A percentile compares a stretch with the other conserved stretches of the same genome.
phyloP scores from a whole-genome alignment of 2,113 vertebrate species.

The Pseudonaja textilis region DNA sequence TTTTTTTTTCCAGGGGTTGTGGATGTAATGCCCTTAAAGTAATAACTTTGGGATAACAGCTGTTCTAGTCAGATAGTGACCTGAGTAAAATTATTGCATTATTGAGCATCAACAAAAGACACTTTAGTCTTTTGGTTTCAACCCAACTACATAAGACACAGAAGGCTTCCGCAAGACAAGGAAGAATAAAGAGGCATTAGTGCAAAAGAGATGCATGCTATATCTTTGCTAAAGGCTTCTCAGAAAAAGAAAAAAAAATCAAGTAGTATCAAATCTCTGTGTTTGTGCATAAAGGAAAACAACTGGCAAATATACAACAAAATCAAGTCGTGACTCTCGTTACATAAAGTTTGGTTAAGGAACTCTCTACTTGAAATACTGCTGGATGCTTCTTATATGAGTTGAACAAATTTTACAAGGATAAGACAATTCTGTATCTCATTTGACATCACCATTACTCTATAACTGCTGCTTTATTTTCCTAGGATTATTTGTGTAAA shows the following conservation, averaged over 20 bases:
- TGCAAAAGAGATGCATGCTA: background rate
- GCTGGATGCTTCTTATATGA: background rate
- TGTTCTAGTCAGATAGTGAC: constrained; percentile 29
- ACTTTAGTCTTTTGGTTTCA: constrained; percentile 35
- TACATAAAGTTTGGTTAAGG: background rate
- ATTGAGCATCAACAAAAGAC: constrained; percentile 43
- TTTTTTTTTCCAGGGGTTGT: constrained; percentile 20
- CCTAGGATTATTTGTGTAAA: background rate
- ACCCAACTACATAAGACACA: constrained; percentile 26
- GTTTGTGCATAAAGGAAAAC: background rate
- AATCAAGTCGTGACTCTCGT: background rate
- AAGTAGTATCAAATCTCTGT: background rate
- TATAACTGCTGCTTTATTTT: background rate
- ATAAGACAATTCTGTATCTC: background rate
- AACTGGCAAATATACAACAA: background rate
- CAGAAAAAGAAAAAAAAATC: background rate
- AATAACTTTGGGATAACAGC: constrained; percentile 32
- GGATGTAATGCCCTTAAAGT: constrained; percentile 28
- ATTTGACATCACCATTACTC: background rate
- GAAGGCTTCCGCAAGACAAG: constrained; percentile 34
- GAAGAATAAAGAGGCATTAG: background rate
- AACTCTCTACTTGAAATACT: background rate
- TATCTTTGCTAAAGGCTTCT: background rate
- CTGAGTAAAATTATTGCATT: constrained; percentile 34
- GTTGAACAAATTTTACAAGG: background rate